Evolutionary conservation across 2,888 invertebrate genomes (phyloP).

Genomic region (Pyrochroa serraticornis): DNA sequence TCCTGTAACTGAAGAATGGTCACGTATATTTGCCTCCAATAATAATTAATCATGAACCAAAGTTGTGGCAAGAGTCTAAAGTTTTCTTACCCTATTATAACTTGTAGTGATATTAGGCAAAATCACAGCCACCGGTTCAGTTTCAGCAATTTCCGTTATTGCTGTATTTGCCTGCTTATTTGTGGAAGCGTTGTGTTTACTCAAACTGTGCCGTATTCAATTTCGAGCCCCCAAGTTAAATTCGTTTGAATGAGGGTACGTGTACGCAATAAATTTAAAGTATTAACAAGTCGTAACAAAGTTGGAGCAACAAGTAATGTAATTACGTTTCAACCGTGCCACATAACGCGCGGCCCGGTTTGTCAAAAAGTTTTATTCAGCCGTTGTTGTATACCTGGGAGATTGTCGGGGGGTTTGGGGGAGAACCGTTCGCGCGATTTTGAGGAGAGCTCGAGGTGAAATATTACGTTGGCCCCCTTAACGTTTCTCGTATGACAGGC

Average conservation of each 20-base stretch:
- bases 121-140: no score
- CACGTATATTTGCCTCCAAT: no score
- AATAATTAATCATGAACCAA: no score
- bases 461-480: slow-evolving; percentile 19
- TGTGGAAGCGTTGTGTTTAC: no score
- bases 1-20: no score
- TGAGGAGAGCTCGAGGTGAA: slow-evolving; percentile 19
- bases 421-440: slow-evolving; percentile 1
- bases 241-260: slow-evolving; percentile 29
- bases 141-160: no score
- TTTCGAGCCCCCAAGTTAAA: slow-evolving; percentile 18
- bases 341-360: slow-evolving; percentile 23
- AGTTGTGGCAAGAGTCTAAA: no score
- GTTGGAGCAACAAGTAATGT: slow-evolving; percentile 34
- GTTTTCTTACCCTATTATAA: no score
- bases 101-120: no score
- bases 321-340: slow-evolving; percentile 30
- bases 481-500: slow-evolving; percentile 37
- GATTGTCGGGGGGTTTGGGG: slow-evolving; percentile 10
- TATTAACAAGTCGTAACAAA: slow-evolving; percentile 31
- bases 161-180: no score
- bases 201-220: slow-evolving; percentile 10
- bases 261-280: slow-evolving; percentile 32
- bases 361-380: slow-evolving; percentile 23
- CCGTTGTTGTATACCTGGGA: slow-evolving; percentile 1